Conservation (phyloP, 2,113 vertebrate genomes). For the Aegithalos caudatus region DNA sequence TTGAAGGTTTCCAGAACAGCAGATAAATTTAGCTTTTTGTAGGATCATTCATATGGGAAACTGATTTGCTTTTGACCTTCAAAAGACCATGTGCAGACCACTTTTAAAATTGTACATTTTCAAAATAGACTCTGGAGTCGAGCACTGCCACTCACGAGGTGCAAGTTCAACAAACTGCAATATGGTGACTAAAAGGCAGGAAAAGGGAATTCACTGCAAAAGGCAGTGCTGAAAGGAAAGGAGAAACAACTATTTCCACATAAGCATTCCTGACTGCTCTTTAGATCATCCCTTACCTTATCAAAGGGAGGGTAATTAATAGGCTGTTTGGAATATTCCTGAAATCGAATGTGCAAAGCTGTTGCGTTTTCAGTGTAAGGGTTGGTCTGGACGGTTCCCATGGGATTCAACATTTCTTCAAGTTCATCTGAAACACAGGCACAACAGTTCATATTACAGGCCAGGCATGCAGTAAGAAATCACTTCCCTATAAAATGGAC, state of each 20-base stretch:
- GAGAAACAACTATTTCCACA: neutral
- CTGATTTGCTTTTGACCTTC: neutral
- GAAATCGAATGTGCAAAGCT: constrained; percentile 88
- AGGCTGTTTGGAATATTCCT: constrained; percentile 83
- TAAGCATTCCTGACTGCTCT: neutral
- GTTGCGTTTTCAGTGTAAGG: constrained; percentile 96
- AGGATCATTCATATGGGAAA: neutral
- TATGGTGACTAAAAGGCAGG: neutral
- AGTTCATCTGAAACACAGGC: constrained; percentile 87
- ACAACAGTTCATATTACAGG: neutral
- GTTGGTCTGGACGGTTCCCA: constrained; percentile 96
- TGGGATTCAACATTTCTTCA: constrained; percentile 99
- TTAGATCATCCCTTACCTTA: constrained; percentile 80
- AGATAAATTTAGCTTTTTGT: neutral
- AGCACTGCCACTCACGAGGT: neutral
- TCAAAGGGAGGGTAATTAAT: constrained; percentile 93
- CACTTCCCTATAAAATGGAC: neutral
- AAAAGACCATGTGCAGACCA: neutral
- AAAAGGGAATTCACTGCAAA: neutral
- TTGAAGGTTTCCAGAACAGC: neutral
- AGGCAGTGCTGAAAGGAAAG: neutral
- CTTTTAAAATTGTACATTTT: neutral
- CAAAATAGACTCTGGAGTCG: neutral
- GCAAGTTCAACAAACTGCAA: neutral
- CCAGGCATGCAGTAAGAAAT: neutral